These are phyloP conservation scores for Numenius phaeopus DNA, from an alignment of 2,797 vertebrate genomes.

Conservation along the genomic window DNA sequence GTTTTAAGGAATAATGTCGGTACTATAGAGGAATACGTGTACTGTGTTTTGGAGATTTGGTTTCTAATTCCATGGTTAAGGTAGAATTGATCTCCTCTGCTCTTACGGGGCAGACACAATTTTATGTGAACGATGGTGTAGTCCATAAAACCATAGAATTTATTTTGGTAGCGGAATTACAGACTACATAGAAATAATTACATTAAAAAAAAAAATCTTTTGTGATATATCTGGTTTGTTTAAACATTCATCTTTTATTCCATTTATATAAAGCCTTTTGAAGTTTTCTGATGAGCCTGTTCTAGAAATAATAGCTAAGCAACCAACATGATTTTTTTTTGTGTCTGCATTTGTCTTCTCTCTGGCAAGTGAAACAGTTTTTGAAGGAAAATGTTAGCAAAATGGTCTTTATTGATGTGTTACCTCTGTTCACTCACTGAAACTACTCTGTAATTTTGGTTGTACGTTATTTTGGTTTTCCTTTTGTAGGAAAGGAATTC, in stretches of 20 bases:
- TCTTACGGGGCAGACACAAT: not conserved
- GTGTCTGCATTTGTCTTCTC: not conserved
- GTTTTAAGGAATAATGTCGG: not conserved
- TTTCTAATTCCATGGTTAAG: not conserved
- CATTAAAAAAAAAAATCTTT: not conserved
- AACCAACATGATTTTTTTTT: not conserved
- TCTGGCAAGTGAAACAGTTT: not conserved
- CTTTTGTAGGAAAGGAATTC: not conserved
- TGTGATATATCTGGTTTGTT: not conserved
- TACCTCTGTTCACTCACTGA: not conserved
- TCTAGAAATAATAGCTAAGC: not conserved
- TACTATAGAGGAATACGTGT: not conserved
- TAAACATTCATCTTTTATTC: not conserved
- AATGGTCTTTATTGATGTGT: not conserved
- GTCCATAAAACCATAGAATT: not conserved
- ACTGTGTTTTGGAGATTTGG: not conserved
- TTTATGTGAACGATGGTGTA: not conserved
- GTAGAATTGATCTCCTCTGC: not conserved
- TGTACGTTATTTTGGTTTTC: not conserved
- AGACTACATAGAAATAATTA: not conserved
- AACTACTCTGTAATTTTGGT: not conserved
- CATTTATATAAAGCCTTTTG: not conserved
- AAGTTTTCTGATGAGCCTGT: not conserved
- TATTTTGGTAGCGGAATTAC: not conserved
- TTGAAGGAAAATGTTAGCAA: not conserved